Evolutionary conservation across 2,113 vertebrate genomes (phyloP).

Genomic region (chimpanzee (Pan troglodytes)): DNA sequence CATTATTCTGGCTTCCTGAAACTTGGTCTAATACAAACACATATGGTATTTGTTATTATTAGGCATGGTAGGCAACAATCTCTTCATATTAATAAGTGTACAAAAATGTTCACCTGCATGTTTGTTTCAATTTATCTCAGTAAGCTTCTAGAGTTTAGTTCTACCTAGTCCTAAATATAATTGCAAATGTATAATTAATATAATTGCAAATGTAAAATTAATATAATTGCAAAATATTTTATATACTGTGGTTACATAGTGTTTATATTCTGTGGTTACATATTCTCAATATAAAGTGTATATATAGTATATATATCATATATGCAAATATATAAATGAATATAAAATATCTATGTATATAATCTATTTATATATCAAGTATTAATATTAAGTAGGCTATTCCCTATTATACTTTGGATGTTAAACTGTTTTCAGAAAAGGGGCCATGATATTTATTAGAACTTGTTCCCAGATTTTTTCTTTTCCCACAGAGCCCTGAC

Average conservation of each 20-base stretch:
- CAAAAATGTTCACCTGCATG: background rate
- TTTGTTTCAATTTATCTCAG: background rate
- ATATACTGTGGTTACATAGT: background rate
- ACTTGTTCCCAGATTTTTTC: background rate
- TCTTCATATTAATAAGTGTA: background rate
- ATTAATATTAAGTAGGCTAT: background rate
- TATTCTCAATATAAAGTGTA: background rate
- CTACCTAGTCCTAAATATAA: background rate
- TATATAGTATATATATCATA: too few relatives aligned
- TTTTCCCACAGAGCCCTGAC: background rate
- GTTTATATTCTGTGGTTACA: background rate
- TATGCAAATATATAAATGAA: background rate
- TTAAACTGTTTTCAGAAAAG: background rate
- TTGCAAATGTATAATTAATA: background rate
- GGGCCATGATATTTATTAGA: background rate
- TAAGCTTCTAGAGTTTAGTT: background rate
- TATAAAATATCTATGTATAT: background rate
- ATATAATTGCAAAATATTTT: background rate
- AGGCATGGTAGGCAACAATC: background rate
- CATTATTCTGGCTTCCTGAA: background rate
- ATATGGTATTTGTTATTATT: background rate
- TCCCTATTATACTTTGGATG: background rate
- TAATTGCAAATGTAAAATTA: background rate
- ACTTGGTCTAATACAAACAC: background rate
- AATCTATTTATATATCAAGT: background rate